These are phyloP conservation scores for Caiman crocodilus DNA, from an alignment of 2,797 vertebrate genomes.

Conservation along the genomic window DNA sequence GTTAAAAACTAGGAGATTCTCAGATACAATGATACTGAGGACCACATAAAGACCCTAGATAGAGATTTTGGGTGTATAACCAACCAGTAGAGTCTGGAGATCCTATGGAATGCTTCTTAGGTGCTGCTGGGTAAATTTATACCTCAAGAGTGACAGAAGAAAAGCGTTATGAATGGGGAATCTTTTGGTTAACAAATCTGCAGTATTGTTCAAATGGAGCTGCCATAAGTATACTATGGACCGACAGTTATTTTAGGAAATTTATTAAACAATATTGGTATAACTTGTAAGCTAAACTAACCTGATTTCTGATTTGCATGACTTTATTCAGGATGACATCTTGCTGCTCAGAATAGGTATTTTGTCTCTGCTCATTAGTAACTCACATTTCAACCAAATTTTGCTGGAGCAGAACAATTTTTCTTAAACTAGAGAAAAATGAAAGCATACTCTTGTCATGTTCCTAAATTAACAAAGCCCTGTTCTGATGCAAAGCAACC, in stretches of 20 bases:
- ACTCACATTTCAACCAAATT: background rate
- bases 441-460: background rate
- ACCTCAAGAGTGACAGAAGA: background rate
- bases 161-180: background rate
- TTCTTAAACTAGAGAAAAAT: background rate
- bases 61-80: background rate
- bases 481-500: background rate
- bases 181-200: background rate
- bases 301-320: background rate
- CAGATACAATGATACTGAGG: background rate
- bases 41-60: background rate
- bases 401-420: background rate
- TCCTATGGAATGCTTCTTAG: background rate
- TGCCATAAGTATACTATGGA: background rate
- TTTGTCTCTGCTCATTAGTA: background rate
- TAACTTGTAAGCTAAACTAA: background rate
- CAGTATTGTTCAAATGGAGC: background rate
- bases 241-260: background rate
- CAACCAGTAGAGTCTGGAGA: background rate
- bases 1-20: background rate
- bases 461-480: constrained; percentile 13
- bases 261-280: background rate
- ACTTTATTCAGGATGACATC: background rate
- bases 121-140: background rate
- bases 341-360: background rate